These are phyloP conservation scores for Peromyscus nudipes DNA, from an alignment of 2,797 vertebrate species.

Conservation along the genomic window DNA sequence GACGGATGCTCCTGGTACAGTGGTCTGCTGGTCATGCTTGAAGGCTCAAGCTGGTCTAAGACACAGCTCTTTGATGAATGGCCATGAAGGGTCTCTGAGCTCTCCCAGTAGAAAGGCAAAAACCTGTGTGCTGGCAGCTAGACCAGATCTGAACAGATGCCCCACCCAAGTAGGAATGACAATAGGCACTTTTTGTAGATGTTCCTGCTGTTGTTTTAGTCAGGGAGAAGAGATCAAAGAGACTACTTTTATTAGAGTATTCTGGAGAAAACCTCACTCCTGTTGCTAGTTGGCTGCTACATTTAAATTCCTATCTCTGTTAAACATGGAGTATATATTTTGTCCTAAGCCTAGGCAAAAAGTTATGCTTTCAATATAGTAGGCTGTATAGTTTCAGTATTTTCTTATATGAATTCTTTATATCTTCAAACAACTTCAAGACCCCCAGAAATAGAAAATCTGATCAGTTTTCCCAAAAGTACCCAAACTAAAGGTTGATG, in stretches of 20 bases:
- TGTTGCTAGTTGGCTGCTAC: neutral
- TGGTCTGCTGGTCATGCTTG: too few species aligned
- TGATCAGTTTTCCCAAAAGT: neutral
- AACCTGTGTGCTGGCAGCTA: neutral
- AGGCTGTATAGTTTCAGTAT: neutral
- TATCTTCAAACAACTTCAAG: constrained; percentile 25
- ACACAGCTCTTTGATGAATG: neutral
- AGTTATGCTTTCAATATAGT: neutral
- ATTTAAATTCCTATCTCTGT: constrained; percentile 8
- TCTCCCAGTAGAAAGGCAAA: neutral
- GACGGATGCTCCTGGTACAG: neutral
- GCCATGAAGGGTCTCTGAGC: neutral
- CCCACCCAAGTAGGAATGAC: neutral
- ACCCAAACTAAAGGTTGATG: neutral
- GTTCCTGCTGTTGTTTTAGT: neutral
- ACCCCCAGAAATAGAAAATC: neutral
- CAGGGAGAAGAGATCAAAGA: neutral
- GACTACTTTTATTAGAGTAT: neutral
- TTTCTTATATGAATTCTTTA: neutral
- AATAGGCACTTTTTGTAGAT: neutral
- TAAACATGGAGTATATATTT: neutral
- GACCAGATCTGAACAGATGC: neutral
- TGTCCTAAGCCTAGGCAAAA: constrained; percentile 3
- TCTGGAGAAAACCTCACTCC: neutral
- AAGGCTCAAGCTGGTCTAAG: neutral